Conservation (phyloP, 2,797 vertebrate species). For the Falco concolor region DNA sequence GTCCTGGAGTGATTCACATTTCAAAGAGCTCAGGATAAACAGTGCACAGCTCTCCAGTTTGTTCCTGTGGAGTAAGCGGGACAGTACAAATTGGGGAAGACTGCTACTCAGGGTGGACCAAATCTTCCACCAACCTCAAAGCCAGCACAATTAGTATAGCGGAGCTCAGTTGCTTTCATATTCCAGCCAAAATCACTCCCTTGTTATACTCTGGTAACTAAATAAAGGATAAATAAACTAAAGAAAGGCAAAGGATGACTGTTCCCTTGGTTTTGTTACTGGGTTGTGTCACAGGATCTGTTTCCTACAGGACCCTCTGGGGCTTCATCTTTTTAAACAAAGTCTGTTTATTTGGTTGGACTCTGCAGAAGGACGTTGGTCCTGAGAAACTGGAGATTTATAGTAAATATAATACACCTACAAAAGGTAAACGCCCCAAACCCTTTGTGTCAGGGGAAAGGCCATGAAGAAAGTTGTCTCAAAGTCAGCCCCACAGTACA, state of each 20-base stretch:
- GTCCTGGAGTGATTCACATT: conserved; percentile 53
- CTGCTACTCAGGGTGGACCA: conserved; percentile 32
- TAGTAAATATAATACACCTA: background rate
- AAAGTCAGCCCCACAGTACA: background rate
- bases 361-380: background rate
- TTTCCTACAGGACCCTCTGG: background rate
- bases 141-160: conserved; percentile 19
- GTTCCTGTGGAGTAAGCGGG: background rate
- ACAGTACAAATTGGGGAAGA: conserved; percentile 4
- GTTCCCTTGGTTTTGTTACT: background rate
- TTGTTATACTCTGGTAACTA: conserved; percentile 29
- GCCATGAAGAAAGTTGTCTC: background rate
- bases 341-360: background rate
- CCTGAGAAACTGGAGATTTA: background rate
- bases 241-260: conserved; percentile 10
- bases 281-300: background rate
- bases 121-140: conserved; percentile 31
- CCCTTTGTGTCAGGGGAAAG: background rate
- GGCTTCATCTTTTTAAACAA: background rate
- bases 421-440: background rate
- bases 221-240: conserved; percentile 56
- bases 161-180: conserved; percentile 27
- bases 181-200: conserved; percentile 40
- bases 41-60: background rate
- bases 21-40: conserved; percentile 54